phyloP scores from a whole-genome alignment of 2,888 invertebrate species.

The Agrotis segetum region DNA sequence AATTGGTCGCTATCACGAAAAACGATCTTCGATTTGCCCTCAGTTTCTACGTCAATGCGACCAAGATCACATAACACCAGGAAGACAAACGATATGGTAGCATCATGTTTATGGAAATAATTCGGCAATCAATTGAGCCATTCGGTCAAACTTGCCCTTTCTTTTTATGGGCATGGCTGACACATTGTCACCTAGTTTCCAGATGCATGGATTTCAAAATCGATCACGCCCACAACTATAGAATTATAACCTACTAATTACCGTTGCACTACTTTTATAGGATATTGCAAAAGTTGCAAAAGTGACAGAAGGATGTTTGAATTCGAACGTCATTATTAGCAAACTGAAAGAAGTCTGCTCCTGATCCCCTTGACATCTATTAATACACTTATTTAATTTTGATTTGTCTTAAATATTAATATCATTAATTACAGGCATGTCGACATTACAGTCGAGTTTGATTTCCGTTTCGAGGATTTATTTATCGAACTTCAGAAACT shows the following conservation, averaged over 20 bases:
- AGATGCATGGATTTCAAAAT: slow-evolving; percentile 27
- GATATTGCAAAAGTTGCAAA: slow-evolving; percentile 19
- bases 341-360: slow-evolving; percentile 5
- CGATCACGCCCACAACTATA: neutral
- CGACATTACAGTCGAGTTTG: too few relatives aligned
- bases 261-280: neutral
- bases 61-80: slow-evolving; percentile 41
- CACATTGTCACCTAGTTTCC: neutral
- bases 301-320: slow-evolving; percentile 22
- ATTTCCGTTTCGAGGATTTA: too few relatives aligned
- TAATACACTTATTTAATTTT: slow-evolving; percentile 7
- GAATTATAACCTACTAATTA: slow-evolving; percentile 16
- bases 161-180: slow-evolving; percentile 10
- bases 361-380: slow-evolving; percentile 24
- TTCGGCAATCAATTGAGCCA: slow-evolving; percentile 36
- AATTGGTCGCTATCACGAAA: slow-evolving; percentile 3
- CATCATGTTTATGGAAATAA: slow-evolving; percentile 31
- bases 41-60: slow-evolving; percentile 22
- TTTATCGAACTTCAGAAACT: too few relatives aligned
- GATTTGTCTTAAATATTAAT: neutral
- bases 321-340: slow-evolving; percentile 11
- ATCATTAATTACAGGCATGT: neutral
- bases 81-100: slow-evolving; percentile 19
- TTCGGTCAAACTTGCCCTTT: slow-evolving; percentile 25
- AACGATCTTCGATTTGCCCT: slow-evolving; percentile 1